Conservation (phyloP, 2,113 vertebrate species). For the Hylia prasina region DNA sequence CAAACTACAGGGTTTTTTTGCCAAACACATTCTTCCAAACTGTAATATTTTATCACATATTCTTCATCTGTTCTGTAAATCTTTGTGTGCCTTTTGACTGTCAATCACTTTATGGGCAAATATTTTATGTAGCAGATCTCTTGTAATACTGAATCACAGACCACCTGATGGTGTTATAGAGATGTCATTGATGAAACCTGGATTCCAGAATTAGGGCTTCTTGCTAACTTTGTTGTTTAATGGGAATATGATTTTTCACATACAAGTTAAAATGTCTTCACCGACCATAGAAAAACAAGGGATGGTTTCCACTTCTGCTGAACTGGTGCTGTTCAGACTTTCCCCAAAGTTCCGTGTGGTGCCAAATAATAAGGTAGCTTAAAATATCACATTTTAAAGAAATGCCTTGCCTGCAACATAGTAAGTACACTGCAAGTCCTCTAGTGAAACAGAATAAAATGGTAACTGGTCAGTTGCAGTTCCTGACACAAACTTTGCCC, state of each 20-base stretch:
- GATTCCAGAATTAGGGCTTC: neutral
- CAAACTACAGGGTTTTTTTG: neutral
- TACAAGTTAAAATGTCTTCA: neutral
- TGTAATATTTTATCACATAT: neutral
- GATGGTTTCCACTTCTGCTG: neutral
- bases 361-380: neutral
- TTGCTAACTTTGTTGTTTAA: neutral
- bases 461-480: neutral
- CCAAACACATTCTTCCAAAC: neutral
- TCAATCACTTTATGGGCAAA: neutral
- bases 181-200: neutral
- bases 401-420: neutral
- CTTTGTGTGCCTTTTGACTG: neutral
- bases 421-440: neutral
- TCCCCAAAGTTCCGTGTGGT: neutral
- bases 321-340: neutral
- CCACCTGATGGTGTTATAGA: neutral
- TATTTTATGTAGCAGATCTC: neutral
- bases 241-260: neutral
- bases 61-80: neutral
- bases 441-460: neutral
- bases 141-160: conserved; percentile 26
- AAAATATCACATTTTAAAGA: neutral
- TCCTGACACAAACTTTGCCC: neutral
- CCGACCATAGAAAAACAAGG: neutral